Evolutionary conservation across 2,888 invertebrate species (phyloP), one percentile per base, ranked within the genome.

Genomic region (Cephus pulcher): DNA sequence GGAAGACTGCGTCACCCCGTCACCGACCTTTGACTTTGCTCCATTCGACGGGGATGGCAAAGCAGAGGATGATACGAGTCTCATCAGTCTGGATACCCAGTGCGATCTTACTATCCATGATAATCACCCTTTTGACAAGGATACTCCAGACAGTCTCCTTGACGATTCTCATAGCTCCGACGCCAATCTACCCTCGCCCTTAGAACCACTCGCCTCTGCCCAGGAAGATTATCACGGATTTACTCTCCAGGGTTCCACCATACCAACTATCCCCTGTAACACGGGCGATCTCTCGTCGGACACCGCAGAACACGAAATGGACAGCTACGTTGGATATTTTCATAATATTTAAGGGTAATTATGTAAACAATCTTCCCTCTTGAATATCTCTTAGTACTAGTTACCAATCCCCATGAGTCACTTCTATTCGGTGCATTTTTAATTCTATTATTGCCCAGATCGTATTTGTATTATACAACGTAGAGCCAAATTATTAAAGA

Each of bases 231-330:
- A 94, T 89, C 93, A 93, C 34, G 94, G 94, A 0, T 94, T 95
- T 87, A 94, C 94, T 0, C 92, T 92, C 79, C 93, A 93, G 86
- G 94, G 93, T 11, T 94, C 93, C 78, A 93, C 93, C 85, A 95
- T 95, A 87, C 95, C 95, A 30, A 94, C 93, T 79, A 95, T 95
- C 88, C 94, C 94, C 4, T 95, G 95, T 86, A 94, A 93, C 82
- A 95, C 95, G 0, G 95, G 95, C 32, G 94, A 95, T 86, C 82
- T 89, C 71, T 89, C 90, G 9, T 83, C 86, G 23, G 80, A 82
- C 30, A 78, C 86, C 74, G 76, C 82, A 71, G 89, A 90, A 76
- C 80, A 83, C 12, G 86, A 89, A 35, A 80, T 86, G 34, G 87
- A 89, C 77, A 84, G 82, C 80, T 89, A 87, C 82, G 81, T 88